Evolutionary conservation across 2,113 vertebrate species (phyloP), one percentile per base, ranked within the genome.

Genomic region (Callopanchax toddi): DNA sequence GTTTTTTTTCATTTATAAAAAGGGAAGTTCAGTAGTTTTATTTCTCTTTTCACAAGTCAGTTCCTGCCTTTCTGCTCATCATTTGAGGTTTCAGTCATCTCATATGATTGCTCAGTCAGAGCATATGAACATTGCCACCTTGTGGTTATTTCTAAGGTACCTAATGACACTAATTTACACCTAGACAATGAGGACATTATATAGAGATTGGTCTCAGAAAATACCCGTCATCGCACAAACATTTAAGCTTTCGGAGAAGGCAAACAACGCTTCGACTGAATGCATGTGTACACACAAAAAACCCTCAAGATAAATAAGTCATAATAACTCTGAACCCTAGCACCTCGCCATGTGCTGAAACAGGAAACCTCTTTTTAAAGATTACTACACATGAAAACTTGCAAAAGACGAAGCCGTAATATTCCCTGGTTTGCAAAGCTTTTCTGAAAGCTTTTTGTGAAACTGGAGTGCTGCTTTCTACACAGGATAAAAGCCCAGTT

Each of bases 121-220:
- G 68, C 62, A 89, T 67, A 87, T 82, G 67, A 87, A 91, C 87
- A 90, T 88, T 88, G 89, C 89, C 91, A 90, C 84, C 91, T 92
- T 88, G 89, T 92, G 91, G 90, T 85, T 86, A 79, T 67, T 59
- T 62, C 39, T 53, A 32, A 67, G 26, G 64, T 26, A 75, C 52
- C 42, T 59, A 81, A 69, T 70, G 15, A 70, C 39, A 78, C 29
- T 37, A 37, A 83, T 71, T 74, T 42, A 71, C 49, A 79, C 71
- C 53, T 50, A 5, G 13, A 29, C 23, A 43, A 61, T 4, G 55
- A 22, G n/a, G 2, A 51, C 25, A 55, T 40, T 65, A 57, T 1
- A 3, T 48, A 22, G 53, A 60, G 21, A 48, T 21, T 7, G 53
- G 29, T 6, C 5, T 32, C 7, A 51, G 49, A 23, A 53, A 48